Conservation (phyloP, 2,797 vertebrate species). For the Pyrocephalus nanus region DNA sequence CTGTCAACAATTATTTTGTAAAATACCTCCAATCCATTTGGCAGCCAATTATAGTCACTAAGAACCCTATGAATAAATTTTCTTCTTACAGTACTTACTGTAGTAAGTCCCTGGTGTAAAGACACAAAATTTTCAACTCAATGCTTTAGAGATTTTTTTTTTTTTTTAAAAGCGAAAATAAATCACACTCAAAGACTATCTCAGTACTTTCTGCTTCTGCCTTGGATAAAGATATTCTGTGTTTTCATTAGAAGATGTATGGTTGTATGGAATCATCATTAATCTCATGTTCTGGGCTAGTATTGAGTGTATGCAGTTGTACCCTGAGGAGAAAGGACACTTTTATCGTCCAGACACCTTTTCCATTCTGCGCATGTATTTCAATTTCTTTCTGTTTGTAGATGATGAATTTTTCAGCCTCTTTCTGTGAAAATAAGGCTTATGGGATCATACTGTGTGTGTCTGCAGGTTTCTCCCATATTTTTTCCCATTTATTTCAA, state of each 20-base stretch:
- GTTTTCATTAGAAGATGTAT: conserved; percentile 51
- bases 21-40: conserved; percentile 19
- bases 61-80: conserved; percentile 30
- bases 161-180: background rate
- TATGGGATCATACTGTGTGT: background rate
- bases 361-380: background rate
- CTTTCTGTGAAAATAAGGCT: background rate
- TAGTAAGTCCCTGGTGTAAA: background rate
- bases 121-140: conserved; percentile 23
- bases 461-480: background rate
- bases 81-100: background rate
- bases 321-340: background rate
- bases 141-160: conserved; percentile 29
- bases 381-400: background rate
- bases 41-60: conserved; percentile 30
- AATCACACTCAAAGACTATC: background rate
- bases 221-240: conserved; percentile 8
- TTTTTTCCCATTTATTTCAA: background rate
- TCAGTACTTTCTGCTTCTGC: background rate
- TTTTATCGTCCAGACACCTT: background rate
- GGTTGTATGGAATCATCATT: conserved; percentile 45
- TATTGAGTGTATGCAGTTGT: background rate
- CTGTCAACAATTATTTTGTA: conserved; percentile 34
- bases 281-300: conserved; percentile 25
- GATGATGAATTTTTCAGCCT: background rate